Percentiles rank a stretch among this genome's conserved stretches.
phyloP scores from a whole-genome alignment of 2,888 invertebrate genomes.

The Philereme transversata region DNA sequence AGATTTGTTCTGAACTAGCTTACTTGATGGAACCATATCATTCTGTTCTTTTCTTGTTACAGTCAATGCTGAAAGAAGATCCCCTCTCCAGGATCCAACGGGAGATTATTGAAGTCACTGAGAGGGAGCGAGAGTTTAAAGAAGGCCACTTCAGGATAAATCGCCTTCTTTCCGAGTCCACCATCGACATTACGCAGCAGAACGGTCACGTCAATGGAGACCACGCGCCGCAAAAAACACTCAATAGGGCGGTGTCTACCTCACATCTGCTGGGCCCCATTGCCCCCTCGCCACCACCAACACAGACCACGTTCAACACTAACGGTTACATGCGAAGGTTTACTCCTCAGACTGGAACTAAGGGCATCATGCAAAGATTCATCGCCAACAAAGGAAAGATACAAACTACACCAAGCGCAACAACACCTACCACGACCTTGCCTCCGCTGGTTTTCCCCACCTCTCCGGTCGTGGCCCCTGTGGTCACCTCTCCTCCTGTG shows the following conservation, averaged over 20 bases:
- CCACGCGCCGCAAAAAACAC: conserved; percentile 56
- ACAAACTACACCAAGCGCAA: conserved; percentile 59
- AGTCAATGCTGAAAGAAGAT: conserved; percentile 86
- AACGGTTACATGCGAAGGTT: conserved; percentile 85
- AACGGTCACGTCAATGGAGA: conserved; percentile 73
- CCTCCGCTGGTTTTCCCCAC: conserved; percentile 65
- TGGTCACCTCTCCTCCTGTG: conserved; percentile 53
- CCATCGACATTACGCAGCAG: conserved; percentile 75
- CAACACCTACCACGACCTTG: conserved; percentile 51
- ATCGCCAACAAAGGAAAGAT: conserved; percentile 91
- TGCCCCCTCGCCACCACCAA: conserved; percentile 63
- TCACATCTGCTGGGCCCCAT: conserved; percentile 73
- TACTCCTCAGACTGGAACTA: conserved; percentile 86
- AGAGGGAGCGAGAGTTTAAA: conserved; percentile 92
- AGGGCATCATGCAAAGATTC: conserved; percentile 93
- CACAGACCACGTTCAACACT: conserved; percentile 66
- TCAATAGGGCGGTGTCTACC: conserved; percentile 75
- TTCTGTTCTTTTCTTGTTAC: conserved; percentile 47
- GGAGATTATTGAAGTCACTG: conserved; percentile 94
- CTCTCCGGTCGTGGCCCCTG: conserved; percentile 56
- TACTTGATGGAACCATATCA: not conserved
- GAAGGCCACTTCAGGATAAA: conserved; percentile 82
- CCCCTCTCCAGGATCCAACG: conserved; percentile 93
- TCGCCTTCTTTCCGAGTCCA: conserved; percentile 75
- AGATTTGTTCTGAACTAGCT: not conserved